Evolutionary conservation across 1,140 invertebrate genomes (phyloP), one percentile per base, ranked within the genome.

Genomic region (Apis florea): DNA sequence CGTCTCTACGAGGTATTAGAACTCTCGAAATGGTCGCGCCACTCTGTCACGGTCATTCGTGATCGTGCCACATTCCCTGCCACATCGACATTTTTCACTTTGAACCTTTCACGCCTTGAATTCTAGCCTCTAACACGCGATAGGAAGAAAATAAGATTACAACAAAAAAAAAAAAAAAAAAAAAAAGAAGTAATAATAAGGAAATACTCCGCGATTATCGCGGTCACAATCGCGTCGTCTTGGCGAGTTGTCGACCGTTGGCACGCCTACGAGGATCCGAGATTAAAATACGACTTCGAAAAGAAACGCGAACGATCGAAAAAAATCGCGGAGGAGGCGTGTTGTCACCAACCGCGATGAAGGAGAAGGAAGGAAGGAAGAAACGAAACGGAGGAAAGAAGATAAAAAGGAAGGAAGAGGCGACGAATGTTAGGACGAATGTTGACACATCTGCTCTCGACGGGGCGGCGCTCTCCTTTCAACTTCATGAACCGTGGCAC

Each of bases 361-460:
- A 49, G 26, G 10, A 24, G 24, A 10, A 24, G n/a, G 58, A 17
- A 13, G 5, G 56, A 21, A 19, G 21, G 0, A 24, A 63, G 54
- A 79, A 31, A 79, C n/a, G n/a, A 47, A 67, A 40, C 11, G 56
- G 58, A 58, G 54, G 26, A 31, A 0, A 76, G 59, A 56, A 63
- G 61, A 26, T 24, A 40, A 51, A 53, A 15, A 61, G 49, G n/a
- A 88, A 82, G 86, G 78, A 82, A 68, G 49, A 80, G 77, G 75
- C 67, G 85, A 72, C 80, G 79, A 26, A 19, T 83, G 80, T 83
- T 71, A 85, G 66, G 19, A 75, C 53, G 66, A 80, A 89, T 91
- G 86, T 91, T 91, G 87, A 91, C 86, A 90, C 86, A 89, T 90
- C 86, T 90, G 85, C 85, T 91, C 85, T 88, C 81, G 79, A 81